A percentile compares a stretch with the other conserved stretches of the same genome.
These are phyloP conservation scores for Gambusia holbrooki DNA, from an alignment of 2,113 vertebrate genomes.

Conservation along the genomic window DNA sequence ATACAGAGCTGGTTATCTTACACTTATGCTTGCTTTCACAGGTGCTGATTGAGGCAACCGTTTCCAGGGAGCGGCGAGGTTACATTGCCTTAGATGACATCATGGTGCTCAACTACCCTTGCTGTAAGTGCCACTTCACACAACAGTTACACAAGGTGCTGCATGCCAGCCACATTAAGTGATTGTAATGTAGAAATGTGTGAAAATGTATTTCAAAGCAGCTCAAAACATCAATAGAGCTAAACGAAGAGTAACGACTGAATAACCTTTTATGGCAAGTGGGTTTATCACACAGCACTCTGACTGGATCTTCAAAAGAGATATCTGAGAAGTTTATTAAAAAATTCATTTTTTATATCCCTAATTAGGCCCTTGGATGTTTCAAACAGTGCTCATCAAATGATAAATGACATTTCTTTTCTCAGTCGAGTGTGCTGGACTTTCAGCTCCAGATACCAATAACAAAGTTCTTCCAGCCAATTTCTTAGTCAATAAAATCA, in stretches of 20 bases:
- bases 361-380: too few species aligned
- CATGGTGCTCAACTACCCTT: constrained; percentile 94
- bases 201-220: constrained; percentile 36
- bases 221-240: constrained; percentile 29
- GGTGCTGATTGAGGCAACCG: constrained; percentile 93
- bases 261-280: constrained; percentile 33
- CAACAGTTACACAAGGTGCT: constrained; percentile 43
- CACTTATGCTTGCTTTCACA: constrained; percentile 65
- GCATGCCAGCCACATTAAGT: constrained; percentile 13
- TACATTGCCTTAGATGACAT: constrained; percentile 96
- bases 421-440: too few species aligned
- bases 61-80: constrained; percentile 87
- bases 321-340: constrained; percentile 5
- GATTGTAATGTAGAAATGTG: constrained; percentile 4
- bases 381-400: too few species aligned
- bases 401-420: too few species aligned
- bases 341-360: too few species aligned
- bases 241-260: constrained; percentile 44
- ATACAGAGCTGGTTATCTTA: constrained; percentile 29
- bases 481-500: too few species aligned
- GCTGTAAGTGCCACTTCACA: constrained; percentile 87
- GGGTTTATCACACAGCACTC: too few species aligned
- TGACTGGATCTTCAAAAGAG: constrained; percentile 47
- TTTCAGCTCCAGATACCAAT: too few species aligned
- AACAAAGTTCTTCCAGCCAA: too few species aligned